Percentiles rank a stretch among this genome's conserved stretches.
Conservation (phyloP, 2,888 invertebrate species). For the Amphipoea lucens region DNA sequence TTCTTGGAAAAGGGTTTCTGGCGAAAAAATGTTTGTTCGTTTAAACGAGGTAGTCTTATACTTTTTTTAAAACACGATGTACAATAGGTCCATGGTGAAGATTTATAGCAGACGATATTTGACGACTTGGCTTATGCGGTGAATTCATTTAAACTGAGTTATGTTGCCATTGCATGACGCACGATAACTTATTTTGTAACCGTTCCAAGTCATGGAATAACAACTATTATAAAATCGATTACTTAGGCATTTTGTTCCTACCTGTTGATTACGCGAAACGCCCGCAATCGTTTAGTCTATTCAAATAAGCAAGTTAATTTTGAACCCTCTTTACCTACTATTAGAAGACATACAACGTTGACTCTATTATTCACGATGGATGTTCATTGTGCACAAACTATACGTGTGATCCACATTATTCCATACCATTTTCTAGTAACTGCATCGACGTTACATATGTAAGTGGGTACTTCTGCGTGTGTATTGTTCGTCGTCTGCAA, state of each 20-base stretch:
- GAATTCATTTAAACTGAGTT: constrained; percentile 71
- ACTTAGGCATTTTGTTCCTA: constrained; percentile 62
- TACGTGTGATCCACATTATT: constrained; percentile 62
- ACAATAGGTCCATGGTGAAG: constrained; percentile 52
- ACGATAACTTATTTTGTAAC: constrained; percentile 73
- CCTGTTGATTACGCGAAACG: constrained; percentile 67
- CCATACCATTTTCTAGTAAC: constrained; percentile 62
- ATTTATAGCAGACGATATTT: constrained; percentile 68
- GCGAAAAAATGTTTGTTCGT: constrained; percentile 49
- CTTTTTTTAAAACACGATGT: constrained; percentile 54
- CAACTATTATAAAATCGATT: constrained; percentile 72
- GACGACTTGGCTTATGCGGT: constrained; percentile 66
- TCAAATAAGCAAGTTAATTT: constrained; percentile 50
- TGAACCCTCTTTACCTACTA: constrained; percentile 9
- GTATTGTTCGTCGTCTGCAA: constrained; percentile 65
- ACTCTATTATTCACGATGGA: constrained; percentile 35
- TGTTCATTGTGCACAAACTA: constrained; percentile 40
- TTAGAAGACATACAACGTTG: constrained; percentile 6
- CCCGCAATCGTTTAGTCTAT: constrained; percentile 32
- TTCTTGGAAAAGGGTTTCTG: constrained; percentile 41
- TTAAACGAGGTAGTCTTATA: constrained; percentile 37
- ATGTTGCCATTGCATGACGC: constrained; percentile 74
- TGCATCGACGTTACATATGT: constrained; percentile 62
- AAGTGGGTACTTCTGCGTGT: constrained; percentile 60
- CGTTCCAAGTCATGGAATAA: constrained; percentile 74